phyloP scores from a whole-genome alignment of 2,113 vertebrate genomes.

The Epinephelus fuscoguttatus region DNA sequence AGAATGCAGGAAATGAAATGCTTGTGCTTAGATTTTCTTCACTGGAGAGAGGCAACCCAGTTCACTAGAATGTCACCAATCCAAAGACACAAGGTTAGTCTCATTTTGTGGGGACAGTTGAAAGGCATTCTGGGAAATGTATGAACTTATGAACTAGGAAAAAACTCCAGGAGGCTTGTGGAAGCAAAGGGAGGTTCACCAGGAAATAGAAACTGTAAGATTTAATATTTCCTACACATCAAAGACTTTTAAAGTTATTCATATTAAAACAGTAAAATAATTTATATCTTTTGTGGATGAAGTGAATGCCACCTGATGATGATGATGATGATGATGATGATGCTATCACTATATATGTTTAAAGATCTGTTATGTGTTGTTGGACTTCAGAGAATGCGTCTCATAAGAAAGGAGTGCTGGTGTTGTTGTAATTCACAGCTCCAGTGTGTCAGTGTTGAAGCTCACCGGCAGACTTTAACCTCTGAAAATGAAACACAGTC shows the following conservation, averaged over 20 bases:
- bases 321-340: background rate
- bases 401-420: background rate
- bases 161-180: background rate
- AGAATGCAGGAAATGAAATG: too few species aligned
- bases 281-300: too few species aligned
- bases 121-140: slow-evolving; percentile 3
- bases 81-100: background rate
- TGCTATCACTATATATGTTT: background rate
- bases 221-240: background rate
- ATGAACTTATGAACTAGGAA: background rate
- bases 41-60: background rate
- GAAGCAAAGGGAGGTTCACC: background rate
- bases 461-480: slow-evolving; percentile 1
- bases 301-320: background rate
- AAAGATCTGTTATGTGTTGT: too few species aligned
- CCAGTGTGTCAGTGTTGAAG: background rate
- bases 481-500: slow-evolving; percentile 19
- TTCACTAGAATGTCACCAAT: too few species aligned
- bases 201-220: background rate
- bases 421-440: background rate
- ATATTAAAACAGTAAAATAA: background rate
- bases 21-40: background rate
- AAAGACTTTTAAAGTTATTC: background rate
- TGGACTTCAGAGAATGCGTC: background rate
- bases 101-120: background rate